Evolutionary conservation across 30 jellyfish, hydroid and myxozoan species (phyloP).

Genomic region (Aurelia coerulea): DNA sequence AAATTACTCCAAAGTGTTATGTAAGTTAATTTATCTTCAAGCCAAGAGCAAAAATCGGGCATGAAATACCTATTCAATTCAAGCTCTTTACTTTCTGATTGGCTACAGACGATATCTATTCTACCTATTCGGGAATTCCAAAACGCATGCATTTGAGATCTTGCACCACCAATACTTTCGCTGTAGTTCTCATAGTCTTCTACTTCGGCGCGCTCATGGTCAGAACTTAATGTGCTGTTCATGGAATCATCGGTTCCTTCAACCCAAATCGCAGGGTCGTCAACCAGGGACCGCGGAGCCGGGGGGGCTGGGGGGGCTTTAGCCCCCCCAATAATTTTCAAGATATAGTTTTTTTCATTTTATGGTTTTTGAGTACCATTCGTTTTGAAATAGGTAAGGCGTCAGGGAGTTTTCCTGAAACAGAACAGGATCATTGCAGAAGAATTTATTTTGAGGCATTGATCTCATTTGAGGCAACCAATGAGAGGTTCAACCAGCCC

Average conservation of each 20-base stretch:
- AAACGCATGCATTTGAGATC: background rate
- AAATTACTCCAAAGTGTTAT: slow-evolving; percentile 17
- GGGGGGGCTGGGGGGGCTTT: too few relatives aligned
- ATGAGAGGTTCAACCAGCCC: too few relatives aligned
- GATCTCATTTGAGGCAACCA: too few relatives aligned
- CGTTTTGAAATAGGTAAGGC: too few relatives aligned
- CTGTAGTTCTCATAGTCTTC: background rate
- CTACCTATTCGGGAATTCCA: background rate
- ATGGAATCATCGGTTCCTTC: background rate
- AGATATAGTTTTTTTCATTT: too few relatives aligned
- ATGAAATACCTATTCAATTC: background rate
- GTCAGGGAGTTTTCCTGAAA: too few relatives aligned
- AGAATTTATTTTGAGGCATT: too few relatives aligned
- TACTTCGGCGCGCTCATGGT: background rate
- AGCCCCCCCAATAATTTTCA: too few relatives aligned
- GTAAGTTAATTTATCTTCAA: background rate
- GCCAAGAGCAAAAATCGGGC: background rate
- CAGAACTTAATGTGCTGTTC: background rate
- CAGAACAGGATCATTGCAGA: too few relatives aligned
- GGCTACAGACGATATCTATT: background rate
- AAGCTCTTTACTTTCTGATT: background rate
- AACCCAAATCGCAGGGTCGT: too few relatives aligned
- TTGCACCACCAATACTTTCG: background rate
- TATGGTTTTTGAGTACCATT: too few relatives aligned
- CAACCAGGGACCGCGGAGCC: too few relatives aligned